Conservation (phyloP, 1,140 invertebrate genomes). For the Agrilus planipennis region DNA sequence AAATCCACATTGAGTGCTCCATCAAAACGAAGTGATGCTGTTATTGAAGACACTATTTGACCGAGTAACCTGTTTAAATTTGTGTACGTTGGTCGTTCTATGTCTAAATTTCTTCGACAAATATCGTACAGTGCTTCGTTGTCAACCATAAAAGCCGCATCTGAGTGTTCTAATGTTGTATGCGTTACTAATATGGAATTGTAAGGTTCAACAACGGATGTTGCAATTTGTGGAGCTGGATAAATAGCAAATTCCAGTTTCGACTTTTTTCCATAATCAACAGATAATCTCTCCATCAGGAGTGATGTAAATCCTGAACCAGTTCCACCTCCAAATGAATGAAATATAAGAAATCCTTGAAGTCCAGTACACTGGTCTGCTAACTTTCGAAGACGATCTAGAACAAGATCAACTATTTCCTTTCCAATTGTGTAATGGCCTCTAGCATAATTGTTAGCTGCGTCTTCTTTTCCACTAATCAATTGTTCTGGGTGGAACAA, state of each 20-base stretch:
- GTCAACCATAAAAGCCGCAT: conserved; percentile 78
- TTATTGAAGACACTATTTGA: conserved; percentile 79
- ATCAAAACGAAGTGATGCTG: too few species aligned
- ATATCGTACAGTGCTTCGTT: conserved; percentile 87
- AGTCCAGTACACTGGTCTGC: not conserved
- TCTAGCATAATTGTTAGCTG: not conserved
- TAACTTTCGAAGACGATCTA: not conserved
- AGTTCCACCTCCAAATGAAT: conserved; percentile 43
- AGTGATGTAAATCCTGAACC: conserved; percentile 80
- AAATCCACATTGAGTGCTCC: too few species aligned
- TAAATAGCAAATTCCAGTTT: conserved; percentile 83
- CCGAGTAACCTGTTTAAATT: conserved; percentile 71
- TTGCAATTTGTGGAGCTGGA: conserved; percentile 80
- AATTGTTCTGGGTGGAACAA: not conserved
- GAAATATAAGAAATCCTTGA: conserved; percentile 47
- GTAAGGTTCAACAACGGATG: conserved; percentile 83
- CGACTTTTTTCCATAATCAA: conserved; percentile 84
- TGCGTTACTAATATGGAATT: conserved; percentile 74
- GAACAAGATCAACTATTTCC: not conserved
- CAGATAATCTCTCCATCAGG: conserved; percentile 78
- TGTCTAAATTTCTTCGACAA: conserved; percentile 76
- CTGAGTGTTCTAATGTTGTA: conserved; percentile 71
- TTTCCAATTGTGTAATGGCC: not conserved
- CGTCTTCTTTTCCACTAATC: not conserved
- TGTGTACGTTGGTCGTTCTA: conserved; percentile 71